Base-by-base conservation (phyloP, 2,797 vertebrate species). In the Gorsachius magnificus region DNA sequence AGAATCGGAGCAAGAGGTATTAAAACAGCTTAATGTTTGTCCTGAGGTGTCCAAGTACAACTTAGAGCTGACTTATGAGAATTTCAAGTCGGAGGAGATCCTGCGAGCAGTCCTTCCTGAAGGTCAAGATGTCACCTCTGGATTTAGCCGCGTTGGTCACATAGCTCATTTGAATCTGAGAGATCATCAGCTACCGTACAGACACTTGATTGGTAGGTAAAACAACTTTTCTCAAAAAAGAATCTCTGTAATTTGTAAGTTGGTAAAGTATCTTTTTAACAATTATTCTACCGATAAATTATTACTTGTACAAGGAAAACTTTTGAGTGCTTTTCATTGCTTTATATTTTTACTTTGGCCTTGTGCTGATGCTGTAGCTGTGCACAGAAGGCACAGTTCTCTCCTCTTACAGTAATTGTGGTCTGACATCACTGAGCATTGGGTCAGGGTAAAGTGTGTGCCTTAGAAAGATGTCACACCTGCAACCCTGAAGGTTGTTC, bases 91-190 rank as follows among this genome's bases (percentile, higher is more conserved):
- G 0, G 99, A 99, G 75, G 99, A 99, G 91, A 98, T 99, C 93
- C 98, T 99, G 83, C 98, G 98, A 94, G 99, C 99, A 0, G 99
- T 99, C 94, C 99, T 99, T 46, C 99, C 99, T 5, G 97, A 98
- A 90, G 99, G 98, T 22, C 99, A 99, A 61, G 99, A 99, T 7
- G 99, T 99, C 95, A 99, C 99, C 28, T 99, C 99, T 7, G 98
- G 98, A 1, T 99, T 99, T 95, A 99, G 99, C 97, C 98, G 99
- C 33, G 98, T 99, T 66, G 99, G 99, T 85, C 99, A 99, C 96
- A 99, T 99, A 14, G 99, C 98, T 77, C 99, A 99, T 87, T 89
- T 99, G 97, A 99, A 99, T 77, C 98, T 99, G 87, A 98, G 99
- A 96, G 99, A 99, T 43, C 99, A 99, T 97, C 99, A 99, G 93